Percentiles rank a stretch among this genome's conserved stretches.
Evolutionary conservation across 1,140 invertebrate species (phyloP).

Genomic region (Drosophila aff.): DNA sequence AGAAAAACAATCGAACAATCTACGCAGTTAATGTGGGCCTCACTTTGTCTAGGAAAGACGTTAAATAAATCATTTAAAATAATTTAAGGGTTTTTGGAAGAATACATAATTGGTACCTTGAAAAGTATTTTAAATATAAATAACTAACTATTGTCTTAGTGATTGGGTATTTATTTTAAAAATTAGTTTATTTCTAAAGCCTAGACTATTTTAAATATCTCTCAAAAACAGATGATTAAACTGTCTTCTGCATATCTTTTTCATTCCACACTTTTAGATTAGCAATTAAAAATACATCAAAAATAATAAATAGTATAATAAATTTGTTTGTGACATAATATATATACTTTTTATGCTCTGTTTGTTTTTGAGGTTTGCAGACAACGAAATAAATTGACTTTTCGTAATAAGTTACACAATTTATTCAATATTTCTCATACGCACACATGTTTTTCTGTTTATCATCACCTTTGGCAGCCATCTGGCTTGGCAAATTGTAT

Average conservation of each 20-base stretch:
- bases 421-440: constrained; percentile 20
- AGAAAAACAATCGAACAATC: constrained; percentile 24
- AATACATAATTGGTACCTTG: background rate
- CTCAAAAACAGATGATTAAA: background rate
- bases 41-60: background rate
- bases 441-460: constrained; percentile 18
- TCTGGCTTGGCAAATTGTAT: constrained; percentile 38
- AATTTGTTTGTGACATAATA: no score
- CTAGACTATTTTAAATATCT: no score
- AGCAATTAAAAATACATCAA: background rate
- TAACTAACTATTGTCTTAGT: no score
- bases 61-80: constrained; percentile 10
- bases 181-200: no score
- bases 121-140: background rate
- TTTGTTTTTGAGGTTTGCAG: background rate
- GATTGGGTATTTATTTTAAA: no score
- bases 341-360: background rate
- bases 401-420: constrained; percentile 11
- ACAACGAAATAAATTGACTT: background rate
- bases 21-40: constrained; percentile 30
- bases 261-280: no score
- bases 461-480: constrained; percentile 33
- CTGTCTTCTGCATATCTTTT: background rate
- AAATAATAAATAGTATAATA: background rate
- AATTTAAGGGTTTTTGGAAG: no score